Evolutionary conservation across 2,797 vertebrate species (phyloP).

Genomic region (Otolemur crassicaudatus): DNA sequence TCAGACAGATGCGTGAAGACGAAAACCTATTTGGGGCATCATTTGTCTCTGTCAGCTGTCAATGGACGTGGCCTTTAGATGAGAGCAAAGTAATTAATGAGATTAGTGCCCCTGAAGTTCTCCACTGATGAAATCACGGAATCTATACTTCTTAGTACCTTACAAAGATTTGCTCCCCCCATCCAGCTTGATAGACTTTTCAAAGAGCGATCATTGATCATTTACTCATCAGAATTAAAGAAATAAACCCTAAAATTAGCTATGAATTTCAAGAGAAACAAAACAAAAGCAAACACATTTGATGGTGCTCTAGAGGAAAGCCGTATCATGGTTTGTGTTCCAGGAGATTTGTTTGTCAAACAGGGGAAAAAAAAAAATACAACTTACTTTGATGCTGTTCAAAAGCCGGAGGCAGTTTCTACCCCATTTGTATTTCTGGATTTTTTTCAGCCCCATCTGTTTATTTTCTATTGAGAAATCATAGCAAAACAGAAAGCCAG

Average conservation of each 20-base stretch:
- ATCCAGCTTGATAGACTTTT: constrained; percentile 66
- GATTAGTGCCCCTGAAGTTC: constrained; percentile 76
- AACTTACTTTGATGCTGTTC: constrained; percentile 72
- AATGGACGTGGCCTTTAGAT: constrained; percentile 85
- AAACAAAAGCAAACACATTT: background rate
- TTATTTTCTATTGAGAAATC: constrained; percentile 78
- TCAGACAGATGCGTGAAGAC: constrained; percentile 70
- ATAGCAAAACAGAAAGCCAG: constrained; percentile 72
- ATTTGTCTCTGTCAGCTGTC: constrained; percentile 85
- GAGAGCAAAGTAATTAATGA: constrained; percentile 85
- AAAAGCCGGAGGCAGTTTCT: constrained; percentile 79
- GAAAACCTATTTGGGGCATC: constrained; percentile 64
- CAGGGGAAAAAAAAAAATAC: background rate
- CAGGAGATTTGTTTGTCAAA: constrained; percentile 72
- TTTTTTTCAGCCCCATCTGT: constrained; percentile 86
- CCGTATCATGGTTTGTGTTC: background rate
- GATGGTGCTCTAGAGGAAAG: background rate
- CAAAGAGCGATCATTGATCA: constrained; percentile 75
- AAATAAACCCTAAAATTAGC: constrained; percentile 21
- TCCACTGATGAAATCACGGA: constrained; percentile 64
- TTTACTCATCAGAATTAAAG: constrained; percentile 72
- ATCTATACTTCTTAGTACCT: constrained; percentile 41
- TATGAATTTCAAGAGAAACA: constrained; percentile 3
- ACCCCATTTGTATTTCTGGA: constrained; percentile 81
- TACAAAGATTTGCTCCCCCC: background rate